A percentile compares a stretch with the other conserved stretches of the same genome.
phyloP scores from a whole-genome alignment of 2,797 vertebrate genomes.

The Peromyscus melanophrys region DNA sequence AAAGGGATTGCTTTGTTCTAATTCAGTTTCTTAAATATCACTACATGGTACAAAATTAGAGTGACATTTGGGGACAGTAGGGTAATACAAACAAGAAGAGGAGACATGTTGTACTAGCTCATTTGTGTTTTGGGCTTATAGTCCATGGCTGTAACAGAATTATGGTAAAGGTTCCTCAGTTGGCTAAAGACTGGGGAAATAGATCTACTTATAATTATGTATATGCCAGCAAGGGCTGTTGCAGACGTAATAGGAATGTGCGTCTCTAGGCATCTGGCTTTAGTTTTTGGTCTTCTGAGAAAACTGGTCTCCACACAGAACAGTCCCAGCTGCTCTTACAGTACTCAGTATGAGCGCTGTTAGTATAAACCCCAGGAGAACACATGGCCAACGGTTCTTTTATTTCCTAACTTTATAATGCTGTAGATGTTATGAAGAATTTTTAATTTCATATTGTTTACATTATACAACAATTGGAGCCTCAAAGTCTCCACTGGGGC shows the following conservation, averaged over 20 bases:
- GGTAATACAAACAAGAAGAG: slow-evolving; percentile 72
- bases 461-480: slow-evolving; percentile 79
- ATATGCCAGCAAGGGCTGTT: slow-evolving; percentile 31
- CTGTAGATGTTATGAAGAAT: slow-evolving; percentile 66
- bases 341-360: slow-evolving; percentile 67
- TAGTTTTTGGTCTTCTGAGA: slow-evolving; percentile 70
- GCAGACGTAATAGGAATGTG: slow-evolving; percentile 58
- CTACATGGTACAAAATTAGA: slow-evolving; percentile 83
- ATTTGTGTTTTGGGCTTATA: slow-evolving; percentile 76
- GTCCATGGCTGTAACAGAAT: slow-evolving; percentile 79
- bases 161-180: slow-evolving; percentile 55
- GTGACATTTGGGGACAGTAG: slow-evolving; percentile 72
- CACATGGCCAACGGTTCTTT: slow-evolving; percentile 65
- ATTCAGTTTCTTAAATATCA: slow-evolving; percentile 85
- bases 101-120: slow-evolving; percentile 69
- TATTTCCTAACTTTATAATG: slow-evolving; percentile 80
- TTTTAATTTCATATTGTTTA: slow-evolving; percentile 83
- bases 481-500: slow-evolving; percentile 71
- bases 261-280: slow-evolving; percentile 42
- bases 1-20: slow-evolving; percentile 89
- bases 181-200: slow-evolving; percentile 62
- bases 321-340: background rate
- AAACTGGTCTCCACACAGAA: slow-evolving; percentile 49
- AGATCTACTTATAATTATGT: slow-evolving; percentile 49
- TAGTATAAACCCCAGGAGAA: slow-evolving; percentile 65